phyloP scores from a whole-genome alignment of 2,888 invertebrate genomes.

The Elegia similella region DNA sequence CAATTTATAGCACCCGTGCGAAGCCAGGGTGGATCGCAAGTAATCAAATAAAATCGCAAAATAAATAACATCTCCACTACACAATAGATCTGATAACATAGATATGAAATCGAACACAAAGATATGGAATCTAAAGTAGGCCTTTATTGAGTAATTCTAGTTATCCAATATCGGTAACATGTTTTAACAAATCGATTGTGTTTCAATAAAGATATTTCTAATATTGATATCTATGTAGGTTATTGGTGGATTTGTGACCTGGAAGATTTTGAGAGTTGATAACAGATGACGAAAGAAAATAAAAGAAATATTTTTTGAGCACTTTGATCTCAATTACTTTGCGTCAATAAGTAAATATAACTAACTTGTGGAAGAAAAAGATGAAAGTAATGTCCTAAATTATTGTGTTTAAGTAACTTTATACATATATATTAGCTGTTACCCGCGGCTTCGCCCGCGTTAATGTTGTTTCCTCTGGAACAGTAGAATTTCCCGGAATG shows the following conservation, averaged over 20 bases:
- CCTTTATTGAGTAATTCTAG: not conserved
- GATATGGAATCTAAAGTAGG: constrained; percentile 1
- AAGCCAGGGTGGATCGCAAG: too few relatives aligned
- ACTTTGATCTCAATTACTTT: too few relatives aligned
- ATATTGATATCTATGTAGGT: constrained; percentile 8
- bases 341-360: too few relatives aligned
- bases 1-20: too few relatives aligned
- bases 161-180: not conserved
- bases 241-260: not conserved
- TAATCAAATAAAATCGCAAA: not conserved
- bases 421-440: too few relatives aligned
- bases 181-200: not conserved
- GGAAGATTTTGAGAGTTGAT: not conserved
- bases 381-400: too few relatives aligned
- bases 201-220: not conserved
- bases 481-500: too few relatives aligned
- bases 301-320: too few relatives aligned
- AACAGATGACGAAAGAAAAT: not conserved
- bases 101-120: not conserved
- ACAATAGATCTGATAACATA: not conserved
- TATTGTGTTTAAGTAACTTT: too few relatives aligned
- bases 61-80: not conserved
- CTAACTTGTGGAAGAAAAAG: too few relatives aligned
- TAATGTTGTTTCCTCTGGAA: too few relatives aligned
- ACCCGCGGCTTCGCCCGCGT: too few relatives aligned